Evolutionary conservation across 2,888 invertebrate genomes (phyloP).

Genomic region (Rhamnusium bicolor): DNA sequence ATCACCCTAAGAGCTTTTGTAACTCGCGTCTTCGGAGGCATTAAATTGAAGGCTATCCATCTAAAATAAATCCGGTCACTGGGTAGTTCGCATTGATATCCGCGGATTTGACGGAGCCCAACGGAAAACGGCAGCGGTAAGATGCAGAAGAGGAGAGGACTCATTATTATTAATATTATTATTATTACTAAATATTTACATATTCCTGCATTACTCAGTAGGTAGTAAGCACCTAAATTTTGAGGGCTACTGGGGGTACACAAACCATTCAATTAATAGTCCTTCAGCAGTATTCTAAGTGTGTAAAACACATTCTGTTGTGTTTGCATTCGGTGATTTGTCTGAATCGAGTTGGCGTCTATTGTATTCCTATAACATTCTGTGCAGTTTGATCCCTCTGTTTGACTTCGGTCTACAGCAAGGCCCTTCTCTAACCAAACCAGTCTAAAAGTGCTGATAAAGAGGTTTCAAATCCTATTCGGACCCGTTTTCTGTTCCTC

Average conservation of each 20-base stretch:
- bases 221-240: background rate
- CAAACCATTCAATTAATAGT: background rate
- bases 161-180: too few species aligned
- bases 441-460: conserved; percentile 5
- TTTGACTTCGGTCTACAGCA: background rate
- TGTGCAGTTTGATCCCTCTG: background rate
- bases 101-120: too few species aligned
- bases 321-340: background rate
- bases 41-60: too few species aligned
- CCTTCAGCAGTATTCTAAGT: background rate
- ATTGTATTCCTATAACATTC: background rate
- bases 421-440: background rate
- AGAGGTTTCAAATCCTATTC: background rate
- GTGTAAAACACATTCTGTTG: background rate
- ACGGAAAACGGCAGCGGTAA: too few species aligned
- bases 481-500: background rate
- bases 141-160: too few species aligned
- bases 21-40: too few species aligned
- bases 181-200: too few species aligned
- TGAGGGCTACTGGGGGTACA: background rate
- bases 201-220: too few species aligned
- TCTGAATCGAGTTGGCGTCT: background rate
- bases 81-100: too few species aligned
- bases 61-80: too few species aligned
- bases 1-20: too few species aligned